A percentile compares a stretch with the other conserved stretches of the same genome.
These are phyloP conservation scores for Julus scanicus DNA, from an alignment of 2,888 invertebrate species.

Conservation along the genomic window DNA sequence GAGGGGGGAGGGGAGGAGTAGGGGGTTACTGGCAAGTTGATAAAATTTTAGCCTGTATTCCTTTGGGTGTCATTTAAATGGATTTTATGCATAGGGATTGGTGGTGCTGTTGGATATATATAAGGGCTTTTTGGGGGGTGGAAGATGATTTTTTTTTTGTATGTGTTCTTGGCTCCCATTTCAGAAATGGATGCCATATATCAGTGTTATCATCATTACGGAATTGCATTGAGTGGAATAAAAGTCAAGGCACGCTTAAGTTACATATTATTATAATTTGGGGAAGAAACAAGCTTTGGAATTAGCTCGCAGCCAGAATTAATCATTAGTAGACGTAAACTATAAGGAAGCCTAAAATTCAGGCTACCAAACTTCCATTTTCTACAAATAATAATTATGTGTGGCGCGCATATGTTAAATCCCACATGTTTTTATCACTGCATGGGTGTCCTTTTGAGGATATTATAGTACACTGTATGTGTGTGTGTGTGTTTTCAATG, in stretches of 20 bases:
- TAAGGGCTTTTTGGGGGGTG: not conserved
- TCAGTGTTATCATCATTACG: slow-evolving; percentile 47
- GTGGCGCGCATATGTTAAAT: slow-evolving; percentile 7
- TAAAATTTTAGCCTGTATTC: slow-evolving; percentile 41
- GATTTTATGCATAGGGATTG: slow-evolving; percentile 13
- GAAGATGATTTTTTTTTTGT: not conserved
- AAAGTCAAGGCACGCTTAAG: slow-evolving; percentile 31
- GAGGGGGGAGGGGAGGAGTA: no score
- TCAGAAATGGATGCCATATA: slow-evolving; percentile 44
- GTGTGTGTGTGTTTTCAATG: slow-evolving; percentile 20
- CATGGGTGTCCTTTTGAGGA: slow-evolving; percentile 36
- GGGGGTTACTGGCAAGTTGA: not conserved
- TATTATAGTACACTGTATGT: not conserved
- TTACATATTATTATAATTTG: slow-evolving; percentile 47
- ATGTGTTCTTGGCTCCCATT: not conserved
- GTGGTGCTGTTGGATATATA: not conserved
- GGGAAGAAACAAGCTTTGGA: slow-evolving; percentile 39
- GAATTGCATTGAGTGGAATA: slow-evolving; percentile 44
- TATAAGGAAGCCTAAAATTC: not conserved
- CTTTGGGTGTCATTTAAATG: slow-evolving; percentile 43
- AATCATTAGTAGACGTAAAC: slow-evolving; percentile 36
- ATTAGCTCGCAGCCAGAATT: slow-evolving; percentile 47
- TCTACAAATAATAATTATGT: not conserved
- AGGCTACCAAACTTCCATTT: not conserved
- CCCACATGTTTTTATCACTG: slow-evolving; percentile 25